Evolutionary conservation across 2,888 invertebrate species (phyloP).

Genomic region (Cantharis lateralis): DNA sequence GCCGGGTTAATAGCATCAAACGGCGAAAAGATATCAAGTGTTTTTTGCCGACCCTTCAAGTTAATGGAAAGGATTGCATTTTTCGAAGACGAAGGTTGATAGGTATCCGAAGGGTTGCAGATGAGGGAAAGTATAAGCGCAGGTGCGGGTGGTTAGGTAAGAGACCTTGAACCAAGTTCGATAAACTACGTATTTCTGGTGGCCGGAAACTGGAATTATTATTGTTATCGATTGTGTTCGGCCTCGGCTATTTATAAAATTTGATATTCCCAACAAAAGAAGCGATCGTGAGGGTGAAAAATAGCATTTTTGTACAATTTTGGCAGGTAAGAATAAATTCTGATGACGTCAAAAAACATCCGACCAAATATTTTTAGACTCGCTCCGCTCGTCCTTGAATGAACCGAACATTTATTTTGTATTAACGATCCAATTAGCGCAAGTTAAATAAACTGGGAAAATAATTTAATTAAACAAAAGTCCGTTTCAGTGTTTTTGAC

Average conservation of each 20-base stretch:
- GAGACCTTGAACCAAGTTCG: conserved; percentile 40
- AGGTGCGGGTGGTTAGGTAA: conserved; percentile 44
- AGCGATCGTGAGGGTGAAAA: neutral
- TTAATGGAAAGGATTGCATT: conserved; percentile 33
- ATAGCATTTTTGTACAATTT: neutral
- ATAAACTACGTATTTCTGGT: conserved; percentile 20
- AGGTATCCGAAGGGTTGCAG: conserved; percentile 33
- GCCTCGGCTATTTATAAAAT: neutral
- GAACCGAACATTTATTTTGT: neutral
- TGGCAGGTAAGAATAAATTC: neutral
- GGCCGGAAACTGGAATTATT: conserved; percentile 17
- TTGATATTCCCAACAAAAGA: neutral
- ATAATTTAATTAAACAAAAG: conserved; percentile 18
- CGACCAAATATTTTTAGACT: neutral
- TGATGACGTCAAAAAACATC: neutral
- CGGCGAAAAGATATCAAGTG: conserved; percentile 20
- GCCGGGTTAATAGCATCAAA: conserved; percentile 29
- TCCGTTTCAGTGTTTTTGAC: conserved; percentile 33
- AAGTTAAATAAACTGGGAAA: neutral
- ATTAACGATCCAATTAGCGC: neutral
- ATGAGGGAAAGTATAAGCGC: conserved; percentile 42
- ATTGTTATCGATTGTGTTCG: neutral
- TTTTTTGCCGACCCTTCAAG: conserved; percentile 30
- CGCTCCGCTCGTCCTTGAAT: neutral
- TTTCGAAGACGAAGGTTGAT: conserved; percentile 12